Evolutionary conservation across 2,113 vertebrate species (phyloP), one percentile per base, ranked within the genome.

Genomic region (Cinclus mexicanus): DNA sequence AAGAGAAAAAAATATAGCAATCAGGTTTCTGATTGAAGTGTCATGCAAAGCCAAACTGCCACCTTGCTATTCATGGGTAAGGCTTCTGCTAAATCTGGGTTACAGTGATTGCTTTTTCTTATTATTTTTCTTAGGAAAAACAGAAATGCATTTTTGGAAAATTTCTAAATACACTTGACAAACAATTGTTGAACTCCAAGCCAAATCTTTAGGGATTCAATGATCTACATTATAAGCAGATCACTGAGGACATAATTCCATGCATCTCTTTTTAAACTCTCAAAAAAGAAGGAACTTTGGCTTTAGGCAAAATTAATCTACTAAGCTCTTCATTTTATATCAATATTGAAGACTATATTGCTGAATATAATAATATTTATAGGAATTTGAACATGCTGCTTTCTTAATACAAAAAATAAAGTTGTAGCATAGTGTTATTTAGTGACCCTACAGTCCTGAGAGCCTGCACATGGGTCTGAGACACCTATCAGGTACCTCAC

Each of bases 301-400:
- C 79, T 92, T 74, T 60, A 67, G 74, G 55, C 57, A 94, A 95
- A 93, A 70, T 70, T 60, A 96, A 83, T 21, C 26, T 14, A 92
- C 89, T 92, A 92, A 94, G 47, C 42, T 47, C 57, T 78, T 94
- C 12, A 64, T 79, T 93, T 95, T 74, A 19, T 46, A 61, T 20
- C 29, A 82, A 60, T 70, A 91, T 88, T 88, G n/a, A 75, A 63
- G 93, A 95, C 60, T 59, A 61, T 23, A 61, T 46, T 3, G 42
- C 85, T 91, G 75, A 94, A 72, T 67, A 79, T 83, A 95, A 76
- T 56, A 0, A 0, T n/a, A 83, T 69, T 80, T 89, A 46, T 64
- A 37, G 53, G 31, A 85, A 84, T 65, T 76, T 76, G 64, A 60
- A 78, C 50, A 17, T 29, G 5, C 31, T 65, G 11, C 60, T 96